These are phyloP conservation scores for Tetranychus piercei DNA, from an alignment of 2,888 invertebrate species.

Conservation along the genomic window DNA sequence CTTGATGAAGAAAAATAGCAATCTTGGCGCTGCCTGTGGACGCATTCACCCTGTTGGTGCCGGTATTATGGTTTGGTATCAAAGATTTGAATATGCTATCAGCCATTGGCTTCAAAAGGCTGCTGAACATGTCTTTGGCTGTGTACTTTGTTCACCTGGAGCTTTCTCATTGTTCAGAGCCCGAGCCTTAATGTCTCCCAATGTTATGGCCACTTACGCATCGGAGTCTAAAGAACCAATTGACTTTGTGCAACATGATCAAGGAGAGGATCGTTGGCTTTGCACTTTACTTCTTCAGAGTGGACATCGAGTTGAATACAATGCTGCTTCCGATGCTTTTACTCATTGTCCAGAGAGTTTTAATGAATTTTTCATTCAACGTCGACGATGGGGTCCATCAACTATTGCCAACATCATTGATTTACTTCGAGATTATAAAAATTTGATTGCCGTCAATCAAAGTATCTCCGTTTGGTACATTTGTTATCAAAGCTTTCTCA, in stretches of 20 bases:
- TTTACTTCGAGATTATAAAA: conserved; percentile 35
- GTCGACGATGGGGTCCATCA: conserved; percentile 41
- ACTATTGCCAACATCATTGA: conserved; percentile 43
- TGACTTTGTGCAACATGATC: conserved; percentile 41
- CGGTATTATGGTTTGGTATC: conserved; percentile 66
- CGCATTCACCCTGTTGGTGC: conserved; percentile 71
- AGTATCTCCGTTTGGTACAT: conserved; percentile 37
- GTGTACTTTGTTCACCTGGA: conserved; percentile 74
- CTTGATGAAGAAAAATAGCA: conserved; percentile 59
- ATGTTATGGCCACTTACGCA: conserved; percentile 73
- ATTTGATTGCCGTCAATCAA: conserved; percentile 37
- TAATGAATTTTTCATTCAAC: conserved; percentile 40
- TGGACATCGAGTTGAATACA: conserved; percentile 94
- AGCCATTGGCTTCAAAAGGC: conserved; percentile 85
- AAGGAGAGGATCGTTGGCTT: conserved; percentile 89
- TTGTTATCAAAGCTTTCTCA: conserved; percentile 38
- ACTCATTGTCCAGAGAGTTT: conserved; percentile 39
- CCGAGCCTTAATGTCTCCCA: conserved; percentile 70
- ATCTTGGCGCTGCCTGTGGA: conserved; percentile 68
- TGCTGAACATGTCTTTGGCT: conserved; percentile 71
- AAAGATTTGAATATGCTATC: conserved; percentile 72
- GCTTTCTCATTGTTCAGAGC: conserved; percentile 78
- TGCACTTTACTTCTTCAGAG: conserved; percentile 89
- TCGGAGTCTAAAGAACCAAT: conserved; percentile 42
- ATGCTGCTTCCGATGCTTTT: conserved; percentile 61